These are phyloP conservation scores for Sphaerophoria rueppellii DNA, from an alignment of 2,888 invertebrate genomes.

Conservation along the genomic window DNA sequence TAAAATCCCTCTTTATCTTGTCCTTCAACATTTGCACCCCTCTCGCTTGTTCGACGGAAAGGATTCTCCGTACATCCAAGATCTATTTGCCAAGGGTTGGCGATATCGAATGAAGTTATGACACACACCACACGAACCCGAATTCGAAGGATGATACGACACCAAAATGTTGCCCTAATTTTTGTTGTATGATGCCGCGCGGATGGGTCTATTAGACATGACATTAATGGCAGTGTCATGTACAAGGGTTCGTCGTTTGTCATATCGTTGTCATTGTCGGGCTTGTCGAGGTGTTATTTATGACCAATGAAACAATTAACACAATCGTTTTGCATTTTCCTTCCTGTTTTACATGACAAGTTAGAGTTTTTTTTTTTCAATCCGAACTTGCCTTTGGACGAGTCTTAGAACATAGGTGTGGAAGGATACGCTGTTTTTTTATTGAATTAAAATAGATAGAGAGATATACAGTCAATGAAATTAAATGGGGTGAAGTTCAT, in stretches of 20 bases:
- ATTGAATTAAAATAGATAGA: slow-evolving; percentile 40
- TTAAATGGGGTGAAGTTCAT: slow-evolving; percentile 71
- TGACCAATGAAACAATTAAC: slow-evolving; percentile 72
- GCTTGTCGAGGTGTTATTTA: slow-evolving; percentile 72
- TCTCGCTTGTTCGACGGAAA: background rate
- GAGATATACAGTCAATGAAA: slow-evolving; percentile 61
- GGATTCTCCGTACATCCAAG: slow-evolving; percentile 26
- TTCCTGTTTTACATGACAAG: slow-evolving; percentile 70
- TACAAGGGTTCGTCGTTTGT: slow-evolving; percentile 42
- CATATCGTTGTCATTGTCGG: background rate
- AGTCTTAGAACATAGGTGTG: slow-evolving; percentile 32
- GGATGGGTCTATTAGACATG: slow-evolving; percentile 74
- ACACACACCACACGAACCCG: slow-evolving; percentile 46
- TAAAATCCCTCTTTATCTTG: slow-evolving; percentile 39
- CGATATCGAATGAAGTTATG: slow-evolving; percentile 14
- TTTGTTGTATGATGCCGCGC: slow-evolving; percentile 64
- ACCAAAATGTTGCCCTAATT: slow-evolving; percentile 67
- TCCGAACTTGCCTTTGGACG: slow-evolving; percentile 42
- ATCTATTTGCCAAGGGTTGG: slow-evolving; percentile 50
- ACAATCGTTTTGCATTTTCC: slow-evolving; percentile 69
- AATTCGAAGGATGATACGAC: slow-evolving; percentile 64
- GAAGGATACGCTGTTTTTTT: slow-evolving; percentile 66
- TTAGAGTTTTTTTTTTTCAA: slow-evolving; percentile 11
- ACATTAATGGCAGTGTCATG: slow-evolving; percentile 67
- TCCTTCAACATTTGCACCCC: slow-evolving; percentile 4